Percentiles rank a stretch among this genome's conserved stretches.
Evolutionary conservation across 2,113 vertebrate species (phyloP).

Genomic region (Boulengeromyrus knoepffleri): DNA sequence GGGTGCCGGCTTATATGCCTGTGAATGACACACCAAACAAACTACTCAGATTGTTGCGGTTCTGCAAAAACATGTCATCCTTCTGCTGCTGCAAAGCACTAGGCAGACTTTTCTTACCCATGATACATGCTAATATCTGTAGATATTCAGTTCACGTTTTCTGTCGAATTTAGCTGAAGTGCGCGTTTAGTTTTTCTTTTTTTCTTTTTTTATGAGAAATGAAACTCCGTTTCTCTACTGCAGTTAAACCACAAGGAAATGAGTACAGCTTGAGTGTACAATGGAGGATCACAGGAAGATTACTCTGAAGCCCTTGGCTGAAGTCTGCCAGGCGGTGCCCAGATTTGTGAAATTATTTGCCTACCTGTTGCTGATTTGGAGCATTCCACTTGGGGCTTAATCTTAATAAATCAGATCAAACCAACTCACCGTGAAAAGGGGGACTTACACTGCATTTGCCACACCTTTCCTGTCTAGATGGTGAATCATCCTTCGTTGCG

Average conservation of each 20-base stretch:
- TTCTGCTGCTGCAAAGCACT: background rate
- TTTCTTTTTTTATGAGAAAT: background rate
- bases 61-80: background rate
- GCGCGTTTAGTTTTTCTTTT: background rate
- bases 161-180: background rate
- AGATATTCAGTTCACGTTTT: background rate
- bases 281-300: background rate
- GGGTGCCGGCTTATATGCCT: background rate
- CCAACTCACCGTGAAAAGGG: background rate
- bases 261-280: background rate
- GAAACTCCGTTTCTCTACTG: background rate
- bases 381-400: background rate
- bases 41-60: background rate
- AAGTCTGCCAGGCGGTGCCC: background rate
- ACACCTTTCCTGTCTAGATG: background rate
- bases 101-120: background rate
- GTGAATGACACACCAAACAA: background rate
- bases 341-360: background rate
- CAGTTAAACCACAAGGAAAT: background rate
- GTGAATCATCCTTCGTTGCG: background rate
- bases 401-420: background rate
- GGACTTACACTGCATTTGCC: background rate
- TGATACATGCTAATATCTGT: background rate
- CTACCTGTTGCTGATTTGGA: background rate
- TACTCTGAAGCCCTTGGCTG: background rate